phyloP scores from a whole-genome alignment of 1,140 invertebrate genomes.

The Lethrus apterus region DNA sequence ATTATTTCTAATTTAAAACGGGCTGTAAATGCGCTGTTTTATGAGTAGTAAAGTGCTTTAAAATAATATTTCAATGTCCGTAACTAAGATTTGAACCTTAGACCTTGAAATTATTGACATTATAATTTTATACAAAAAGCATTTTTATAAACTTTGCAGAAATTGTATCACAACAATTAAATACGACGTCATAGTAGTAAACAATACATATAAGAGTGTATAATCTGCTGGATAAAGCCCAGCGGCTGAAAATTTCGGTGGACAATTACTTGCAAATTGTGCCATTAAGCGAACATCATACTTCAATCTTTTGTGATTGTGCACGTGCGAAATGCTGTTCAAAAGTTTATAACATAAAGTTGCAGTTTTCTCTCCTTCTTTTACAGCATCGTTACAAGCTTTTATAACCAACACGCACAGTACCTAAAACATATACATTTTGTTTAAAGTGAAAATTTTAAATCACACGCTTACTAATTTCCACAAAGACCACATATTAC shows the following conservation, averaged over 20 bases:
- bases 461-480: neutral
- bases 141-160: no score
- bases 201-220: neutral
- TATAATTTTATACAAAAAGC: no score
- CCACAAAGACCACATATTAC: neutral
- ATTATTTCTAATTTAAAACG: no score
- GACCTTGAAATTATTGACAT: no score
- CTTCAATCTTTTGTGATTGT: neutral
- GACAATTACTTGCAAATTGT: neutral
- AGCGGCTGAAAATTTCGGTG: neutral
- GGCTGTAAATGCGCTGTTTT: no score
- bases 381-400: neutral
- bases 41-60: no score
- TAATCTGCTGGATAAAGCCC: neutral
- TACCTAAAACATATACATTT: neutral
- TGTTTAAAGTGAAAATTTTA: neutral
- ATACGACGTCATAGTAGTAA: neutral
- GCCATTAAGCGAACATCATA: neutral
- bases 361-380: neutral
- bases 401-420: neutral
- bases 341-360: neutral
- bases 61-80: no score
- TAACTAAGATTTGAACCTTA: no score
- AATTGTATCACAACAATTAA: neutral
- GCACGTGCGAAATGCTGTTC: neutral